Base-by-base conservation (phyloP, 2,888 invertebrate genomes). In the Baccha elongata region DNA sequence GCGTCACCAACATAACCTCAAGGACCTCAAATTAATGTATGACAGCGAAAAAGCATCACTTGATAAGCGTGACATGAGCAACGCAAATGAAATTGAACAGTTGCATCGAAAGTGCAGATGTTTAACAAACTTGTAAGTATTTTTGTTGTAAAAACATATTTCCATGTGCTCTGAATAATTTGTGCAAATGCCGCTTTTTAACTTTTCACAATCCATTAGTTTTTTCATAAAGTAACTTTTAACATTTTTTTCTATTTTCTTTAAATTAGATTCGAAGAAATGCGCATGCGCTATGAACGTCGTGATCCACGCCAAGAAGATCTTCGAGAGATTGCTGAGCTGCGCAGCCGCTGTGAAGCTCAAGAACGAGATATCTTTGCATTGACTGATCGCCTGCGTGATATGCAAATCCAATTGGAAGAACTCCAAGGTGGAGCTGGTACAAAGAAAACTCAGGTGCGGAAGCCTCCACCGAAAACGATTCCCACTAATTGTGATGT, bases 301-400 rank as follows among this genome's bases (percentile, higher is more conserved):
- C 90, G 93, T 10, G 93, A 93, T 87, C 92, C 93, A 1, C 90
- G 92, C 1, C 89, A 91, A 8, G 93, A 93, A 88, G 93, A 93
- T 86, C 85, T 93, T 29, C 92, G 92, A 68, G 91, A 91, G 85
- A 93, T 93, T 50, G 89, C 91, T 6, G 93, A 93, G 80, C 87
- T 93, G 55, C 91, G 91, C 32, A 91, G 91, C 85, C 91, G 92
- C n/a, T 91, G 93, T 60, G 92, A 92, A 29, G 92, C 92, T 73
- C 92, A 93, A 86, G 93, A 93, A 85, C 91, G 92, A 78, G 93
- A 93, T 86, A 87, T 93, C 52, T 91, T 92, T 35, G 90, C 91
- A 78, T 88, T 93, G 23, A 93, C 93, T 44, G 93, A 93, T 88
- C 92, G 92, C 72, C 90, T 93, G 86, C 90, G 92, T 3, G 93